These are phyloP conservation scores for Brachionus plicatilis DNA, from an alignment of 1,140 invertebrate genomes.

Conservation along the genomic window DNA sequence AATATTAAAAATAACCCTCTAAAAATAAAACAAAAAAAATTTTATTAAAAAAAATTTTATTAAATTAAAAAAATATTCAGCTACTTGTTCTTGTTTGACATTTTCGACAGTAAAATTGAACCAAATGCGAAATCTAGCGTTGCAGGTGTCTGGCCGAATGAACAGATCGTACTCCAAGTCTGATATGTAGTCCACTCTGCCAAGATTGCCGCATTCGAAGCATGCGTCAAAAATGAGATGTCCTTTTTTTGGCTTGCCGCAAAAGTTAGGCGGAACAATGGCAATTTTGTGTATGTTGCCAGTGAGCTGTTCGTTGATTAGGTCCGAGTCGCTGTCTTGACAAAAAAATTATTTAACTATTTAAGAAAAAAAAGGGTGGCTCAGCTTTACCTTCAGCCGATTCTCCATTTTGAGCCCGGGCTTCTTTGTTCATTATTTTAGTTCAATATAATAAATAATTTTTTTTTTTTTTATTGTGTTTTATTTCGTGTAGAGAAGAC, in stretches of 20 bases:
- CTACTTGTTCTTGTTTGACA: slow-evolving; percentile 78
- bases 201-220: slow-evolving; percentile 91
- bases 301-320: slow-evolving; percentile 83
- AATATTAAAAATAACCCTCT: slow-evolving; percentile 92
- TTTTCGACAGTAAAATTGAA: slow-evolving; percentile 98
- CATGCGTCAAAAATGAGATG: slow-evolving; percentile 93
- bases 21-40: slow-evolving; percentile 60
- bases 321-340: slow-evolving; percentile 83
- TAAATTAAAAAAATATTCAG: no score
- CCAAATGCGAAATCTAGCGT: slow-evolving; percentile 84
- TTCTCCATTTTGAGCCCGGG: slow-evolving; percentile 25
- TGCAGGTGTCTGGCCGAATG: slow-evolving; percentile 89
- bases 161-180: slow-evolving; percentile 94
- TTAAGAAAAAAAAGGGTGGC: background rate
- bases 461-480: background rate
- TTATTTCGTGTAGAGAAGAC: background rate
- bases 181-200: slow-evolving; percentile 82
- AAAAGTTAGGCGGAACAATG: slow-evolving; percentile 74
- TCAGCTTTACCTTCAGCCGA: background rate
- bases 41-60: background rate
- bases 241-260: slow-evolving; percentile 83
- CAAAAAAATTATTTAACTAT: slow-evolving; percentile 42
- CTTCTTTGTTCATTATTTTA: background rate
- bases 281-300: slow-evolving; percentile 82
- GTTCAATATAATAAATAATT: background rate